Percentiles rank a stretch among this genome's conserved stretches.
These are phyloP conservation scores for Rhombomys opimus DNA, from an alignment of 2,113 vertebrate species.

Conservation along the genomic window DNA sequence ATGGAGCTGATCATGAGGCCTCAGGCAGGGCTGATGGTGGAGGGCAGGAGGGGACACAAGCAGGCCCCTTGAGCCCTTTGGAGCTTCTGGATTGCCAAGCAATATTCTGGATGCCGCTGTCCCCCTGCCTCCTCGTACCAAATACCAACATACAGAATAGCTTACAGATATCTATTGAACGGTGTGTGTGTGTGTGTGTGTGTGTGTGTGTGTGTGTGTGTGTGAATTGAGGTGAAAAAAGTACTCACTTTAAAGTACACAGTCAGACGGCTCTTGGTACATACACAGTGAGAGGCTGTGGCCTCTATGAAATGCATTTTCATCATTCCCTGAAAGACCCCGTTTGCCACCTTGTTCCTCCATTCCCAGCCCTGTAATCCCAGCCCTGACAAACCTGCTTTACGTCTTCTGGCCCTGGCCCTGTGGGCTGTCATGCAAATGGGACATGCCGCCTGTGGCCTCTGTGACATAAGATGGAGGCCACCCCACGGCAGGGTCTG, in stretches of 20 bases:
- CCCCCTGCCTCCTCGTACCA: not conserved
- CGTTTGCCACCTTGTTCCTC: not conserved
- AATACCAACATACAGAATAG: not conserved
- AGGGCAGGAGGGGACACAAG: rapidly evolving
- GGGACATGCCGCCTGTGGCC: not conserved
- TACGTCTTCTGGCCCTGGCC: not conserved
- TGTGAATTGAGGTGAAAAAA: not conserved
- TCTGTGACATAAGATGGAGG: not conserved
- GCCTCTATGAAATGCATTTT: not conserved
- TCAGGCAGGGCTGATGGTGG: not conserved
- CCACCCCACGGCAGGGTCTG: not conserved
- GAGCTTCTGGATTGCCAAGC: not conserved
- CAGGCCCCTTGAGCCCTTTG: not conserved
- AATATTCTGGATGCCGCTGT: not conserved
- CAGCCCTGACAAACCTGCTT: not conserved
- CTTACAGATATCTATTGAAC: not conserved
- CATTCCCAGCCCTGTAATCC: not conserved
- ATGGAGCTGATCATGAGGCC: not conserved
- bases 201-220: not conserved
- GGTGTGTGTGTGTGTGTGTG: not conserved
- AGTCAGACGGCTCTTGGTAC: not conserved
- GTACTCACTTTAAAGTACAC: not conserved
- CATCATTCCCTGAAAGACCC: not conserved
- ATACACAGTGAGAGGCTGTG: not conserved
- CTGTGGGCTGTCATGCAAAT: not conserved